phyloP scores from a whole-genome alignment of 2,113 vertebrate genomes.

The Notechis scutatus region DNA sequence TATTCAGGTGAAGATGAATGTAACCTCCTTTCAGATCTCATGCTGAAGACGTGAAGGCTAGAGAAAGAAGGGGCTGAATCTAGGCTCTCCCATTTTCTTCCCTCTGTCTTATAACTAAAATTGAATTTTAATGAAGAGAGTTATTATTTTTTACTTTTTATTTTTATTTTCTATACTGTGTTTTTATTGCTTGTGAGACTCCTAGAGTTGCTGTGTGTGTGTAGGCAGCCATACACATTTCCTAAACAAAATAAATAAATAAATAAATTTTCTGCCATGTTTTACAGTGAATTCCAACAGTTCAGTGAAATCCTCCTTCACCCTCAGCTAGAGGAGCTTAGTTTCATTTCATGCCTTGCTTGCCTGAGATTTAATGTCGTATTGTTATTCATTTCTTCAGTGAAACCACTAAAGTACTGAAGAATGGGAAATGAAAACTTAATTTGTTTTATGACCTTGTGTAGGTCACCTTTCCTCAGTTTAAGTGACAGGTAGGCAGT shows the following conservation, averaged over 20 bases:
- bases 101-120: not conserved
- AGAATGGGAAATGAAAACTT: not conserved
- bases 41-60: not conserved
- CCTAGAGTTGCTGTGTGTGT: not conserved
- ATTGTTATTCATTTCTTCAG: constrained; percentile 1
- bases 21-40: not conserved
- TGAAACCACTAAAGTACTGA: not conserved
- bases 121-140: not conserved
- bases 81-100: not conserved
- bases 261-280: not conserved
- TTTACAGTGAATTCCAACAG: not conserved
- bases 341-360: not conserved
- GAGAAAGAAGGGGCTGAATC: not conserved
- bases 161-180: not conserved
- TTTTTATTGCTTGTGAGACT: not conserved
- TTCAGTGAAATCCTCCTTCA: not conserved
- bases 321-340: not conserved
- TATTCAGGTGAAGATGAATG: not conserved
- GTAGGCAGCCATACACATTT: not conserved
- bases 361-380: constrained; percentile 2
- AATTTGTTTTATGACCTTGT: not conserved
- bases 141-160: not conserved
- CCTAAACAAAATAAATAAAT: not conserved
- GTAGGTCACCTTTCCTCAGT: not conserved
- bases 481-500: not conserved